A percentile compares a stretch with the other conserved stretches of the same genome.
phyloP scores from a whole-genome alignment of 1,140 invertebrate genomes.

The Neodiprion fabricii region DNA sequence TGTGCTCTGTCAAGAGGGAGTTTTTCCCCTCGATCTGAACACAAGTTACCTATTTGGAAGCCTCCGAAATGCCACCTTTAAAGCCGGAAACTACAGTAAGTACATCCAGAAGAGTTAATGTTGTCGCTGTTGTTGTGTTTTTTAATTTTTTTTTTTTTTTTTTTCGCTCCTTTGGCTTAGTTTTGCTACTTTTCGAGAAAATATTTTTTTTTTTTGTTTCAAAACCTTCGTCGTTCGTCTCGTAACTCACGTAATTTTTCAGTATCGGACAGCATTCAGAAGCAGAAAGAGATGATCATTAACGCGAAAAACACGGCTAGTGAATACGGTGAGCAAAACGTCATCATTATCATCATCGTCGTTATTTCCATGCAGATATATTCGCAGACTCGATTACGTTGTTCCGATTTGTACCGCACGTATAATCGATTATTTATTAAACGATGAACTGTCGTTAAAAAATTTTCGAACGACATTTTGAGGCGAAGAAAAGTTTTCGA shows the following conservation, averaged over 20 bases:
- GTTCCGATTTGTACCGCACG: neutral
- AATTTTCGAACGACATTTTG: neutral
- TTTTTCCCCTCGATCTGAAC: neutral
- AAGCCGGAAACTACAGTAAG: neutral
- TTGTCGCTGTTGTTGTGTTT: no score
- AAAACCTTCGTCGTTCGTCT: neutral
- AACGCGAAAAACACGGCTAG: slow-evolving; percentile 42
- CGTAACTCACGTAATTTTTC: slow-evolving; percentile 21
- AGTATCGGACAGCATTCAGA: slow-evolving; percentile 41
- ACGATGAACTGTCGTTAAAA: slow-evolving; percentile 5
- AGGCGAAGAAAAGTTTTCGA: slow-evolving; percentile 14
- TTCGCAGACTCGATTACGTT: neutral
- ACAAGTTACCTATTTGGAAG: neutral
- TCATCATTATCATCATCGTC: slow-evolving; percentile 18
- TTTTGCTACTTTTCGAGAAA: neutral
- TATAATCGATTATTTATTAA: neutral
- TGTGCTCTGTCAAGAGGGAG: neutral
- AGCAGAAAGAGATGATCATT: slow-evolving; percentile 42
- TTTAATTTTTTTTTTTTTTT: no score
- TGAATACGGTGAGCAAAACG: slow-evolving; percentile 36
- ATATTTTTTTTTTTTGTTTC: no score
- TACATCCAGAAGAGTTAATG: neutral
- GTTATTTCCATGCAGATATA: slow-evolving; percentile 9
- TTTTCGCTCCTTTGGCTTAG: neutral
- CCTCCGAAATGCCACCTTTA: neutral